A percentile compares a stretch with the other conserved stretches of the same genome.
Evolutionary conservation across 1,140 invertebrate genomes (phyloP).

Genomic region (Hycleus cichorii): DNA sequence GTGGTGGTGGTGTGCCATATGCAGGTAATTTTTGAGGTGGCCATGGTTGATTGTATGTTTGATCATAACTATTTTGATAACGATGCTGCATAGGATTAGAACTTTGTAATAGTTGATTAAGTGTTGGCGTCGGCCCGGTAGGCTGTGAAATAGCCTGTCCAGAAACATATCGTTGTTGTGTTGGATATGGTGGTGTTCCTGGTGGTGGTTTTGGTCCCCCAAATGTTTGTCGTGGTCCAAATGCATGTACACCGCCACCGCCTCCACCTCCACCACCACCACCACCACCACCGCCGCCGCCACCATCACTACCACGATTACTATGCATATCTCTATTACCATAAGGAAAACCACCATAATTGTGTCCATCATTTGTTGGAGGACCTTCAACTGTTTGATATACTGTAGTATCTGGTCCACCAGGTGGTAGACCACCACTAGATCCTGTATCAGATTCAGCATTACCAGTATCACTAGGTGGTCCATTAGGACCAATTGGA

Average conservation of each 20-base stretch:
- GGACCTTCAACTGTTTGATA: constrained; percentile 10
- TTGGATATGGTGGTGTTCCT: constrained; percentile 19
- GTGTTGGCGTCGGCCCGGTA: constrained; percentile 80
- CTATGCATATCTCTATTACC: constrained; percentile 28
- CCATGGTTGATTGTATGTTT: constrained; percentile 37
- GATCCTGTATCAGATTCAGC: neutral
- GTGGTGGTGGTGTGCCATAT: constrained; percentile 19
- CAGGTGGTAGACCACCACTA: neutral
- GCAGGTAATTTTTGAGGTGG: constrained; percentile 31
- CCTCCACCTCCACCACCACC: constrained; percentile 24
- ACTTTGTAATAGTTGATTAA: constrained; percentile 65
- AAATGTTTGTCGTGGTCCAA: constrained; percentile 36
- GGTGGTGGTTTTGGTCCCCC: constrained; percentile 33
- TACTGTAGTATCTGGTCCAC: neutral
- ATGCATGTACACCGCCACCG: constrained; percentile 32
- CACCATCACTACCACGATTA: constrained; percentile 24
- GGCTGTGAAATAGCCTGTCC: constrained; percentile 65
- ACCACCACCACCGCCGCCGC: constrained; percentile 18
- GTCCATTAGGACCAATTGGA: constrained; percentile 10
- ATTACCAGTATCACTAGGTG: constrained; percentile 13
- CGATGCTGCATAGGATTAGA: constrained; percentile 35
- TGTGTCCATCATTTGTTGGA: constrained; percentile 27
- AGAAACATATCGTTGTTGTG: constrained; percentile 50
- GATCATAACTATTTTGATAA: constrained; percentile 37
- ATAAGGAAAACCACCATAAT: constrained; percentile 29